Evolutionary conservation across 2,888 invertebrate species (phyloP).

Genomic region (Neria commutata): DNA sequence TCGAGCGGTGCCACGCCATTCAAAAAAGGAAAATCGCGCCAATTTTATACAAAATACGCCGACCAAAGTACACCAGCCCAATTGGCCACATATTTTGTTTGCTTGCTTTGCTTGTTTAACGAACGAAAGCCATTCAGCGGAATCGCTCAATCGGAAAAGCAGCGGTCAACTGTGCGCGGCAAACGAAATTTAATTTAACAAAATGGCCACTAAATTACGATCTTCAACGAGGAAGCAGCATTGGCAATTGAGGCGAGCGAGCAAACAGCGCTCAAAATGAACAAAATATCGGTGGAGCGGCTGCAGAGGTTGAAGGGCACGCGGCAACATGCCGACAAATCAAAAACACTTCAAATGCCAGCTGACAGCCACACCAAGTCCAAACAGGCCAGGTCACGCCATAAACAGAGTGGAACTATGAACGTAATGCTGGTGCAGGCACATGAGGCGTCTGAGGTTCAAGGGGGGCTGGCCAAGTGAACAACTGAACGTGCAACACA

Average conservation of each 20-base stretch:
- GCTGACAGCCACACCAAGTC: conserved; percentile 18
- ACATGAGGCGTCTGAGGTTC: neutral
- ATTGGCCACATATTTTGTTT: too few species aligned
- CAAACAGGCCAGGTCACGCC: neutral
- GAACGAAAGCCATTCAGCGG: neutral
- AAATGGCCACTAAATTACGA: conserved; percentile 43
- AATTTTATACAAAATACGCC: too few species aligned
- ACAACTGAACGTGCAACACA: neutral
- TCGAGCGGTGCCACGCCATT: too few species aligned
- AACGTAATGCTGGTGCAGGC: neutral
- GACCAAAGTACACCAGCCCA: too few species aligned
- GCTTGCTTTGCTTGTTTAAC: too few species aligned
- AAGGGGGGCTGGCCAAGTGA: neutral
- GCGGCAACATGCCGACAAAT: conserved; percentile 28
- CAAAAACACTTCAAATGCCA: conserved; percentile 38
- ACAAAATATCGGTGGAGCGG: neutral
- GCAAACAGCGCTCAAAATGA: neutral
- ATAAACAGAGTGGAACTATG: neutral
- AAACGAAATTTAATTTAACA: conserved; percentile 48
- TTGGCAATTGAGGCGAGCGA: neutral
- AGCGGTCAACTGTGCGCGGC: conserved; percentile 14
- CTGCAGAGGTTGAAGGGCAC: neutral
- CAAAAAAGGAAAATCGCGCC: too few species aligned
- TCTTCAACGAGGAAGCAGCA: neutral
- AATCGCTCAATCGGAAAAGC: neutral